A percentile compares a stretch with the other conserved stretches of the same genome.
phyloP scores from a whole-genome alignment of 2,888 invertebrate species.

The Saturnia japonica region DNA sequence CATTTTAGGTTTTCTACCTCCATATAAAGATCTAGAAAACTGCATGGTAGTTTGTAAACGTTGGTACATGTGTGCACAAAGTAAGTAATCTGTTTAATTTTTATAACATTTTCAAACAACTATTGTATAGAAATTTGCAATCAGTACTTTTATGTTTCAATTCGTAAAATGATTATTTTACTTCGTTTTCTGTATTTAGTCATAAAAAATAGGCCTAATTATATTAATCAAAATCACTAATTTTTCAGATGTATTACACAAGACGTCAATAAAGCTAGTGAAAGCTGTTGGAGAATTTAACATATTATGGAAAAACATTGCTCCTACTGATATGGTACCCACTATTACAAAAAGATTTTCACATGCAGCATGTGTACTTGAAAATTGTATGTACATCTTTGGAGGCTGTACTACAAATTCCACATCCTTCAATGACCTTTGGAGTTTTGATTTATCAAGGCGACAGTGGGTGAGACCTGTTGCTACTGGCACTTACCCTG shows the following conservation, averaged over 20 bases:
- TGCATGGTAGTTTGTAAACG: slow-evolving; percentile 93
- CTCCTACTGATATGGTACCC: slow-evolving; percentile 82
- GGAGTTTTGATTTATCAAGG: slow-evolving; percentile 94
- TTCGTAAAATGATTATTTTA: background rate
- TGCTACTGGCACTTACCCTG: slow-evolving; percentile 93
- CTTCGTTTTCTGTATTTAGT: slow-evolving; percentile 10
- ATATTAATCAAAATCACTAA: background rate
- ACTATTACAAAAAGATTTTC: slow-evolving; percentile 96
- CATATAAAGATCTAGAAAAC: slow-evolving; percentile 93
- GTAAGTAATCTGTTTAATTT: slow-evolving; percentile 79
- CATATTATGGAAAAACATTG: slow-evolving; percentile 87
- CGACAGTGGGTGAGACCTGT: slow-evolving; percentile 92
- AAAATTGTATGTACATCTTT: slow-evolving; percentile 96
- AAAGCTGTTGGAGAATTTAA: slow-evolving; percentile 89
- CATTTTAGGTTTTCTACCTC: slow-evolving; percentile 93
- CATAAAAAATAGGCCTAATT: slow-evolving; percentile 6
- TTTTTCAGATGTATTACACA: slow-evolving; percentile 88
- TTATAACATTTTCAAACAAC: slow-evolving; percentile 6
- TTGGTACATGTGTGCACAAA: slow-evolving; percentile 92
- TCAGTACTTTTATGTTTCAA: background rate
- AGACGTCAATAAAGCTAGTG: slow-evolving; percentile 87
- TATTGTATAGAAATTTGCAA: background rate
- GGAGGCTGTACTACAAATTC: slow-evolving; percentile 97
- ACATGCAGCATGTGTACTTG: slow-evolving; percentile 92
- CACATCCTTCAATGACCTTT: slow-evolving; percentile 98